Evolutionary conservation across 2,113 vertebrate species (phyloP), one percentile per base, ranked within the genome.

Genomic region (Malurus elegans): DNA sequence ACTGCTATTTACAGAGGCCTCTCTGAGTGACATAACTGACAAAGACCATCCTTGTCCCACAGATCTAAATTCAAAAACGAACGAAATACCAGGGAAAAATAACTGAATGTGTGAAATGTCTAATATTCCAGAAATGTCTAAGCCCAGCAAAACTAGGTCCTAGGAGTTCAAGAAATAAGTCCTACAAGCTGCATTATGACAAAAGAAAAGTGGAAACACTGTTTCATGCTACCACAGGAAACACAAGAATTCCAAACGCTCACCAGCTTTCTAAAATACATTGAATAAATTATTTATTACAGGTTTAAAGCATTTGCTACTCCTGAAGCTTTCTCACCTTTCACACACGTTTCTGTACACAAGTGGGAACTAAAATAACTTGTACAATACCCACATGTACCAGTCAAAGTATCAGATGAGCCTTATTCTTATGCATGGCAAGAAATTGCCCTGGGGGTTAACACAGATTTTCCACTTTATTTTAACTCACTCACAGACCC

Each of bases 381-480:
- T 47, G 45, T 58, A 88, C 54, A 79, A 80, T 74, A 54, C 11
- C 14, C 34, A 51, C 32, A 4, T 1, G 38, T 71, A 78, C 54
- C 74, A 88, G 42, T 38, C 47, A 66, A 25, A 67, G 62, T 56
- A 84, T 44, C 0, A 0, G 58, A 64, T 76, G 90, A 94, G 44
- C 79, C 71, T 92, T 70, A 64, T 70, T 79, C 82, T 83, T 73
- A 44, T 19, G 44, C 44, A 38, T 16, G n/a, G 79, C 57, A 88
- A 83, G 62, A 93, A 93, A 90, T 2, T 62, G 71, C 29, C 62
- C 84, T 40, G 7, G 11, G 53, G 62, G 42, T 95, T 92, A 89
- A 91, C 66, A 79, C n/a, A 72, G 36, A 82, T 92, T 91, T 95
- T 93, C 66, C 90, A 83, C 60, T 81, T 84, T 45, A 86, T 82